These are phyloP conservation scores for Trichonephila inaurata DNA, from an alignment of 1,140 invertebrate species.

Conservation along the genomic window DNA sequence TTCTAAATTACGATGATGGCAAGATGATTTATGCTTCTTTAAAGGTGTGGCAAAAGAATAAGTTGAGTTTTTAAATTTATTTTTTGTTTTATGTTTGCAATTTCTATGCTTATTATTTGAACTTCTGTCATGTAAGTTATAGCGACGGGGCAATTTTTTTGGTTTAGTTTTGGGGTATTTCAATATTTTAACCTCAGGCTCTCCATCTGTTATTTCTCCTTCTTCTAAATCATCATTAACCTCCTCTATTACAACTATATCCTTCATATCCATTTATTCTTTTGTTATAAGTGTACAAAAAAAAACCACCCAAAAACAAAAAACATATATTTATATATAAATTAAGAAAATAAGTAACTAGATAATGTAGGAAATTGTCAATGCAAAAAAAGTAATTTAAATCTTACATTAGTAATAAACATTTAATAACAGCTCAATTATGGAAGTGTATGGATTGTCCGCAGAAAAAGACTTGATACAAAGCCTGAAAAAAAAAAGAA, in stretches of 20 bases:
- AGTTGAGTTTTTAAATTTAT: background rate
- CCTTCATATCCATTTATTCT: background rate
- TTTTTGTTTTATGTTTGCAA: conserved; percentile 45
- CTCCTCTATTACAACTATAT: conserved; percentile 26
- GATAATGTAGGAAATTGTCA: background rate
- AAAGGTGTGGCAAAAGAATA: background rate
- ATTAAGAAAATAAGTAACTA: background rate
- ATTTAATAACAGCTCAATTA: background rate
- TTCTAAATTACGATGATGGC: background rate
- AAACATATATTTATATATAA: background rate
- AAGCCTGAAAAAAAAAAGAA: conserved; percentile 28
- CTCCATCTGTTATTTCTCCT: conserved; percentile 57
- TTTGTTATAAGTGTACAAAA: background rate
- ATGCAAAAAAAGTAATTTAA: conserved; percentile 15
- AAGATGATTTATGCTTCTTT: conserved; percentile 43
- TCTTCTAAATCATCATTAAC: conserved; percentile 63
- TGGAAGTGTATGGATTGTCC: background rate
- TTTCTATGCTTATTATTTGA: conserved; percentile 47
- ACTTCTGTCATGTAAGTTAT: conserved; percentile 53
- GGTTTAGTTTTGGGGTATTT: background rate
- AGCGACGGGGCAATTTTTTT: conserved; percentile 56
- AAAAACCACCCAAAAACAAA: background rate
- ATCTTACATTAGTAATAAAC: background rate
- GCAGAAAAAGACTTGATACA: background rate
- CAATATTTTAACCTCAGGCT: background rate